phyloP scores from a whole-genome alignment of 2,888 invertebrate species.

The Anoplius nigerrimus region DNA sequence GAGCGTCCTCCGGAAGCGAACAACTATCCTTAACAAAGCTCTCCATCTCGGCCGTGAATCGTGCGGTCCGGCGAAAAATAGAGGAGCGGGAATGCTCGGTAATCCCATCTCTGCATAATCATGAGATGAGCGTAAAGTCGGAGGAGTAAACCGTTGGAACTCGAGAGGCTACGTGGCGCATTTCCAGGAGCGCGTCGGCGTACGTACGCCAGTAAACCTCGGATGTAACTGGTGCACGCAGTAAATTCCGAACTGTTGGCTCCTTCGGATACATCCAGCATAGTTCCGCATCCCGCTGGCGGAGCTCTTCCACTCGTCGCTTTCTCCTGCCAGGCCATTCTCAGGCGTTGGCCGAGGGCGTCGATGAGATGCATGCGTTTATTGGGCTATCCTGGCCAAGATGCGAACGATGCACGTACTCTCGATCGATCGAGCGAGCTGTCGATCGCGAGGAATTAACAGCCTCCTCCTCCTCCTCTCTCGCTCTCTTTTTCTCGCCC shows the following conservation, averaged over 20 bases:
- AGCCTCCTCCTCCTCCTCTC: background rate
- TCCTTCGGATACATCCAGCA: background rate
- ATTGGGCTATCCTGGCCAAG: conserved; percentile 18
- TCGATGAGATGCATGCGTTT: conserved; percentile 20
- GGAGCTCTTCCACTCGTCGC: conserved; percentile 1
- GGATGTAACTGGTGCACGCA: background rate
- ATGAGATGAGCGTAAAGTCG: background rate
- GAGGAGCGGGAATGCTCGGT: too few relatives aligned
- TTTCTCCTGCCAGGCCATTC: conserved; percentile 20
- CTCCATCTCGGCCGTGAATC: too few relatives aligned
- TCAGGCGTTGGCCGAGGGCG: background rate
- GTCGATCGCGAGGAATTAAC: conserved; percentile 42
- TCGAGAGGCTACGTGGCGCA: background rate
- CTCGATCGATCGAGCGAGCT: conserved; percentile 31
- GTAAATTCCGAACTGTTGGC: conserved; percentile 16
- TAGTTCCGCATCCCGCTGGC: conserved; percentile 3
- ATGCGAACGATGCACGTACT: background rate
- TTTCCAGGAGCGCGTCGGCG: background rate
- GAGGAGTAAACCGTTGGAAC: background rate
- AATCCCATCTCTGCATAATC: background rate
- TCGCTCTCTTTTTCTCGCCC: background rate
- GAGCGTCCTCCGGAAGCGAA: background rate
- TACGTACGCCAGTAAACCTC: conserved; percentile 4
- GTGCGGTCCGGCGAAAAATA: too few relatives aligned
- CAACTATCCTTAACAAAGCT: too few relatives aligned